Conservation (phyloP, 2,888 invertebrate genomes). For the Apotomis capreana region DNA sequence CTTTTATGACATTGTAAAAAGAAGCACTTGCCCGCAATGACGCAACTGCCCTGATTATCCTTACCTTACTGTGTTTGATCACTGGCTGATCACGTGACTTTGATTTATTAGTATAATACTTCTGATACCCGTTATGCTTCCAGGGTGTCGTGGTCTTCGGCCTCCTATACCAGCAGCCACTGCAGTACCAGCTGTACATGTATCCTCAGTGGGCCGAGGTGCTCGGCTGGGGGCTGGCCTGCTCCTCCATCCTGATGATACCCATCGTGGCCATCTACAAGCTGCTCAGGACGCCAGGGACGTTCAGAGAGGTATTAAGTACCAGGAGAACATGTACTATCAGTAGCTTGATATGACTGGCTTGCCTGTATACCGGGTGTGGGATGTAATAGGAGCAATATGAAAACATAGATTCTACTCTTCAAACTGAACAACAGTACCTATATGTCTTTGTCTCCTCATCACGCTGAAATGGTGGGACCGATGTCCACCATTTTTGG, state of each 20-base stretch:
- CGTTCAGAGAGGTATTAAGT: constrained; percentile 84
- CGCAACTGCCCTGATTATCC: too few species aligned
- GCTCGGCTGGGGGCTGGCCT: constrained; percentile 88
- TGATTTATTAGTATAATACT: background rate
- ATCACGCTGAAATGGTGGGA: too few species aligned
- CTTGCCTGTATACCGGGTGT: background rate
- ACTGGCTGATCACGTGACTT: too few species aligned
- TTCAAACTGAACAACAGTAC: too few species aligned
- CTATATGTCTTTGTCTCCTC: too few species aligned
- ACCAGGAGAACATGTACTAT: background rate
- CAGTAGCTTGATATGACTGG: background rate
- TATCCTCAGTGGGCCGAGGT: constrained; percentile 89
- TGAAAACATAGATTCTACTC: too few species aligned
- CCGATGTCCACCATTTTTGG: too few species aligned
- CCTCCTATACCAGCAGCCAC: constrained; percentile 85
- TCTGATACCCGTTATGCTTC: constrained; percentile 40
- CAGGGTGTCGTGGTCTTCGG: constrained; percentile 87
- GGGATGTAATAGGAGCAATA: too few species aligned
- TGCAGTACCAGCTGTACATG: constrained; percentile 86
- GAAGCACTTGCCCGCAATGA: too few species aligned
- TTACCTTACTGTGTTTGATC: too few species aligned
- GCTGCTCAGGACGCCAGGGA: constrained; percentile 86
- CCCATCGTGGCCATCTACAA: constrained; percentile 86
- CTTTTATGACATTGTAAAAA: too few species aligned
- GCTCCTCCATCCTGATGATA: constrained; percentile 89